Conservation (phyloP, 2,113 vertebrate genomes). For the Anoplopoma fimbria region DNA sequence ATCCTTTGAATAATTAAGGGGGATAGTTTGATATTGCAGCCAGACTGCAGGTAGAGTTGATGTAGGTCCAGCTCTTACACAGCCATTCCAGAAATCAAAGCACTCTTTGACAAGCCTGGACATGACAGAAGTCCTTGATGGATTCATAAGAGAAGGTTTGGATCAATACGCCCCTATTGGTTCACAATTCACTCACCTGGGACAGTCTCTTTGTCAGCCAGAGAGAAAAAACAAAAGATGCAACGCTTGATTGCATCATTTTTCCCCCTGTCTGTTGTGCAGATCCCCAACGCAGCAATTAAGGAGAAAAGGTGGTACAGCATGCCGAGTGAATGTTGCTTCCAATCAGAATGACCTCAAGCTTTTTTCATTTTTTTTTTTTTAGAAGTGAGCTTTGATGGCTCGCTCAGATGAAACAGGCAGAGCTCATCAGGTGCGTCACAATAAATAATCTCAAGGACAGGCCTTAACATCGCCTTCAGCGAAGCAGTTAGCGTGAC, state of each 20-base stretch:
- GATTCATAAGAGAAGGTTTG: constrained; percentile 37
- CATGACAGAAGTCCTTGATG: constrained; percentile 57
- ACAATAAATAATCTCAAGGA: constrained; percentile 42
- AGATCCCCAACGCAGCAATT: constrained; percentile 19
- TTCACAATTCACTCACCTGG: constrained; percentile 22
- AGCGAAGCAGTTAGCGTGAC: constrained; percentile 29
- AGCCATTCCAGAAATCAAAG: constrained; percentile 64
- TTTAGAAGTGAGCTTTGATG: constrained; percentile 22
- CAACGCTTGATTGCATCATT: constrained; percentile 33
- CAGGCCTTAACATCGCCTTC: not conserved
- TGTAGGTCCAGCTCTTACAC: no score
- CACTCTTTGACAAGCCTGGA: constrained; percentile 38
- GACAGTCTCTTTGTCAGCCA: constrained; percentile 28
- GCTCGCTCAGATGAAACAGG: constrained; percentile 10
- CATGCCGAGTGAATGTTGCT: not conserved
- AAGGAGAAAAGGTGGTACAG: not conserved
- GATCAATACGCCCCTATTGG: constrained; percentile 36
- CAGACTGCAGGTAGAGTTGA: constrained; percentile 51
- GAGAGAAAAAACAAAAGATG: not conserved
- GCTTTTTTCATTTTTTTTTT: constrained; percentile 5
- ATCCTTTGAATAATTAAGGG: constrained; percentile 60
- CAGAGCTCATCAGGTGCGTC: not conserved
- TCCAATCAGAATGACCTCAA: constrained; percentile 25
- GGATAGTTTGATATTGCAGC: constrained; percentile 40
- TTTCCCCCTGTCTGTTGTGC: constrained; percentile 13